These are phyloP conservation scores for Synodontis membranacea DNA, from an alignment of 2,113 vertebrate genomes.

Conservation along the genomic window DNA sequence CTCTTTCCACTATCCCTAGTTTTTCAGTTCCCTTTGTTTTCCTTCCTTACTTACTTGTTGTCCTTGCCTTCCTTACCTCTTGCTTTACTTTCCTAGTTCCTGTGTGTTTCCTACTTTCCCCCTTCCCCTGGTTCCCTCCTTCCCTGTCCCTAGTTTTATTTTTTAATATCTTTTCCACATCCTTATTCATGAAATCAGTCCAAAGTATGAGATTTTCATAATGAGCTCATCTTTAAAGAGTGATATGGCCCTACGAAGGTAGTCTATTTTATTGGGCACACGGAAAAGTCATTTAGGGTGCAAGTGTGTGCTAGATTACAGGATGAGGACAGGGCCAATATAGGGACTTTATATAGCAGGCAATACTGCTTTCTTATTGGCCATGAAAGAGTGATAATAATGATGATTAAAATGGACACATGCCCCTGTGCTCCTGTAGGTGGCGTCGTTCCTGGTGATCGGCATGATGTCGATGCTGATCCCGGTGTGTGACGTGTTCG, in stretches of 20 bases:
- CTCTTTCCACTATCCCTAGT: too few relatives aligned
- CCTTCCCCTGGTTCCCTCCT: neutral
- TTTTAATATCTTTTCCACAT: neutral
- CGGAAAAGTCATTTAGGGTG: too few relatives aligned
- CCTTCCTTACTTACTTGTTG: too few relatives aligned
- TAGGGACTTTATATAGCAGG: neutral
- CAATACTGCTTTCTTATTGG: neutral
- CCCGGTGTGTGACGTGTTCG: slow-evolving; percentile 84
- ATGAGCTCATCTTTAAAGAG: neutral
- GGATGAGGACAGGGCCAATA: neutral
- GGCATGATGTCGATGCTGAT: slow-evolving; percentile 99
- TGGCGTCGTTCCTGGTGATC: slow-evolving; percentile 88
- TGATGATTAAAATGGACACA: neutral
- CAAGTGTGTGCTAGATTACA: too few relatives aligned
- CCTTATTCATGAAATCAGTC: neutral
- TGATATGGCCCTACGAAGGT: too few relatives aligned
- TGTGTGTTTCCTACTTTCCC: neutral
- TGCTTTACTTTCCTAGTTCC: neutral
- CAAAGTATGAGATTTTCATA: neutral
- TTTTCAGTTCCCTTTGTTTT: neutral
- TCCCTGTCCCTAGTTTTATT: neutral
- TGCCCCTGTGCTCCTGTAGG: slow-evolving; percentile 67
- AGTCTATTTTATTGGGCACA: too few relatives aligned
- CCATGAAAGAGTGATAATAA: neutral
- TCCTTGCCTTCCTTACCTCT: too few relatives aligned